Evolutionary conservation across 2,797 vertebrate species (phyloP).

Genomic region (Neosalanx taihuensis): DNA sequence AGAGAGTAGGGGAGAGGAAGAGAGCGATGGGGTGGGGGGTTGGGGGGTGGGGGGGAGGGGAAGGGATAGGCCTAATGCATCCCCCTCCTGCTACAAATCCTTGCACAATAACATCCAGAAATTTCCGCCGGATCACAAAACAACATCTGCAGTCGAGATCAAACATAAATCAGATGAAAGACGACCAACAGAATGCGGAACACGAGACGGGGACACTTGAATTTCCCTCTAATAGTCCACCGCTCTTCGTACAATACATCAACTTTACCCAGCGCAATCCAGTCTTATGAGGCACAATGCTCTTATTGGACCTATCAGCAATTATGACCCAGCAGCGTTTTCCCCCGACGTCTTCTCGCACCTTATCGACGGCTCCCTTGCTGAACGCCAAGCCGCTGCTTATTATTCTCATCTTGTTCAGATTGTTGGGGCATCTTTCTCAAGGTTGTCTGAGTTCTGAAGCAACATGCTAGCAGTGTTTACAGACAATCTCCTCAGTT

Average conservation of each 20-base stretch:
- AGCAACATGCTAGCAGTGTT: constrained; percentile 42
- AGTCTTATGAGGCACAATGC: background rate
- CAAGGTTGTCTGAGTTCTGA: constrained; percentile 40
- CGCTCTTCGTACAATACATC: too few relatives aligned
- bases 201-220: too few relatives aligned
- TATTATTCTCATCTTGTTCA: constrained; percentile 33
- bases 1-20: too few relatives aligned
- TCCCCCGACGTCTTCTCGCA: constrained; percentile 10
- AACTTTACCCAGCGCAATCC: too few relatives aligned
- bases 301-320: background rate
- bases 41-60: background rate
- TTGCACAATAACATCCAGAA: too few relatives aligned
- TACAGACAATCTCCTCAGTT: constrained; percentile 37
- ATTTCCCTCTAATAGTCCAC: too few relatives aligned
- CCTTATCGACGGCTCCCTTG: constrained; percentile 16
- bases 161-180: too few relatives aligned
- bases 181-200: too few relatives aligned
- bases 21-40: too few relatives aligned
- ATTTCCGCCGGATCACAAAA: too few relatives aligned
- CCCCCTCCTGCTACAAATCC: too few relatives aligned
- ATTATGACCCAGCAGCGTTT: background rate
- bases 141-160: too few relatives aligned
- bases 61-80: background rate
- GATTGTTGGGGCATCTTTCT: constrained; percentile 29
- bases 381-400: constrained; percentile 27